A percentile compares a stretch with the other conserved stretches of the same genome.
Evolutionary conservation across 2,797 vertebrate species (phyloP).

Genomic region (Enteromius fasciolatus): DNA sequence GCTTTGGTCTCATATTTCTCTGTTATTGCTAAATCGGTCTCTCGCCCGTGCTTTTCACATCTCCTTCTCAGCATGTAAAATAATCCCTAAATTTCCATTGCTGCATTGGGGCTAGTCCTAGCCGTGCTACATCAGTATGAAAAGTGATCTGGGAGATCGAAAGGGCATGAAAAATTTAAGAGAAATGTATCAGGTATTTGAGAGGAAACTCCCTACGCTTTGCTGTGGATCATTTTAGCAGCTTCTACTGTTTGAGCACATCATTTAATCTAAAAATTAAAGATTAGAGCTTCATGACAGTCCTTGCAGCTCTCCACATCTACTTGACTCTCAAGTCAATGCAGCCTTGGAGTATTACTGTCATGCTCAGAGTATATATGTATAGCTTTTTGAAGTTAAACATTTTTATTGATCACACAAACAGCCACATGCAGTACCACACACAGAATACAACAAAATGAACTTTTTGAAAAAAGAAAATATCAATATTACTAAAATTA

Average conservation of each 20-base stretch:
- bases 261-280: constrained; percentile 8
- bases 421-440: not conserved
- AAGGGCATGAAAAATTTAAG: constrained; percentile 79
- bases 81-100: constrained; percentile 80
- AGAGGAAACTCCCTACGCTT: constrained; percentile 74
- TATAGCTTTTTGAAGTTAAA: not conserved
- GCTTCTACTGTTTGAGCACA: constrained; percentile 55
- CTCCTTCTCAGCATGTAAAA: constrained; percentile 79
- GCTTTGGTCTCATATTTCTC: constrained; percentile 80
- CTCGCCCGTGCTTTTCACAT: constrained; percentile 77
- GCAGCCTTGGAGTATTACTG: not conserved
- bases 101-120: constrained; percentile 71
- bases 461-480: not conserved
- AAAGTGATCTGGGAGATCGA: constrained; percentile 75
- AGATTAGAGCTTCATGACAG: not conserved
- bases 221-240: constrained; percentile 60
- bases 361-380: not conserved
- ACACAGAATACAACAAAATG: not conserved
- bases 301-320: not conserved
- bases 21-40: constrained; percentile 83
- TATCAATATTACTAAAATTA: not conserved
- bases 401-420: not conserved
- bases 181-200: constrained; percentile 74
- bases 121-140: constrained; percentile 70
- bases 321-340: not conserved